Conservation (phyloP, 1,140 invertebrate species). For the Geopemphigus sp. region DNA sequence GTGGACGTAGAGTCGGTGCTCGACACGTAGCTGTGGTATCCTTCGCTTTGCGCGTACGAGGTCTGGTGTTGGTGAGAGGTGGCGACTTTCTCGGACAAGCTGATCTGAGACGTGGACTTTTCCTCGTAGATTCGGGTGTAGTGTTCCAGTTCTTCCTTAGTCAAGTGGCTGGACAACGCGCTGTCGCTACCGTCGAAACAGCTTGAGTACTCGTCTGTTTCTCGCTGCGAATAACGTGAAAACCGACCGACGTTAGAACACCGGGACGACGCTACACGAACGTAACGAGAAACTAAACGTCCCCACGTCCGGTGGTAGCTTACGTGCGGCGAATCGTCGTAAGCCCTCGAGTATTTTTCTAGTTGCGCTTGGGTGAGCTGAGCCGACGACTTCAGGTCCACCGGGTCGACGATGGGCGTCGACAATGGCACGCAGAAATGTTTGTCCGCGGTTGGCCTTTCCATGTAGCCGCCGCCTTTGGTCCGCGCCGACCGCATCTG, state of each 20-base stretch:
- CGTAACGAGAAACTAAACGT: no score
- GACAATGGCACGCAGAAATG: constrained; percentile 65
- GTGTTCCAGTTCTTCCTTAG: constrained; percentile 69
- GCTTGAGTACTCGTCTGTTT: constrained; percentile 51
- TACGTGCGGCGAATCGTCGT: constrained; percentile 59
- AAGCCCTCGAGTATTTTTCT: constrained; percentile 68
- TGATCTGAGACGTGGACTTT: constrained; percentile 52
- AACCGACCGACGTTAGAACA: no score
- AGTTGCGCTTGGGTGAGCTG: constrained; percentile 66
- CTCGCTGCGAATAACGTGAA: constrained; percentile 48
- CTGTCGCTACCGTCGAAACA: constrained; percentile 59
- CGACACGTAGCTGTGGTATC: constrained; percentile 78
- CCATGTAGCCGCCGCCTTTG: constrained; percentile 58
- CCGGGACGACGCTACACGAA: no score
- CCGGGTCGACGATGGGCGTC: constrained; percentile 58
- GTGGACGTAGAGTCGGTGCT: constrained; percentile 75
- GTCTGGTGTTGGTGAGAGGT: constrained; percentile 69
- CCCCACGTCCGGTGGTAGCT: constrained; percentile 17
- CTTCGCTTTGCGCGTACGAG: constrained; percentile 77
- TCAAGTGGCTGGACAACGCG: constrained; percentile 56
- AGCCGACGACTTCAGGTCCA: constrained; percentile 57
- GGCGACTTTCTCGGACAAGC: neutral
- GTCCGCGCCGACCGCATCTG: constrained; percentile 55
- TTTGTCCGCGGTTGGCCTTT: constrained; percentile 67
- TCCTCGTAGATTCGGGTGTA: constrained; percentile 63